phyloP scores from a whole-genome alignment of 2,113 vertebrate species.

The Isurus oxyrinchus region DNA sequence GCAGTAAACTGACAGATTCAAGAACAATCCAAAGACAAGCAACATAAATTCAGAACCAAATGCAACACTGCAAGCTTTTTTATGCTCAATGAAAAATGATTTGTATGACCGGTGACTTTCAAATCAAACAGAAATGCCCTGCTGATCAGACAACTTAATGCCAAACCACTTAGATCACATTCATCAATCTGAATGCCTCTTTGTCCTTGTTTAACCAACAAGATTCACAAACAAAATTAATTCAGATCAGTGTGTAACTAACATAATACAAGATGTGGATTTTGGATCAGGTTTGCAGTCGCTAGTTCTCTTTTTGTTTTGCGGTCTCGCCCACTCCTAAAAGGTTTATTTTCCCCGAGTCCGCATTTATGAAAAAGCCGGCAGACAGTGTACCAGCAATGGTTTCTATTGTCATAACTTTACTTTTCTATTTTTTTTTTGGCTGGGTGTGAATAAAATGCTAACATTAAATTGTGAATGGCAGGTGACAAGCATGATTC shows the following conservation, averaged over 20 bases:
- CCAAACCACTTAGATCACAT: background rate
- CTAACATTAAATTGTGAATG: background rate
- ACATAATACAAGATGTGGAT: background rate
- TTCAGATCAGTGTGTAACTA: background rate
- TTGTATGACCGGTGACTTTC: background rate
- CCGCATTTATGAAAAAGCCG: background rate
- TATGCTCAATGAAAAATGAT: background rate
- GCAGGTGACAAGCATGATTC: background rate
- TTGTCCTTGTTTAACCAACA: background rate
- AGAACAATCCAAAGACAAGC: background rate
- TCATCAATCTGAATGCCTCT: background rate
- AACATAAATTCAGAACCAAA: background rate
- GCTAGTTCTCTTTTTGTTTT: background rate
- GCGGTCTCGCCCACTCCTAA: background rate
- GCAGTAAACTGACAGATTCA: background rate
- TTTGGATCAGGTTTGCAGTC: background rate
- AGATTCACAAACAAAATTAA: background rate
- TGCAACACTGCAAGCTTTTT: background rate
- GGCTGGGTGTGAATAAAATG: background rate
- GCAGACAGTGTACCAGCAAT: background rate
- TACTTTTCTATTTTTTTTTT: background rate
- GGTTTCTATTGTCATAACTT: background rate
- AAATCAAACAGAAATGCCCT: background rate
- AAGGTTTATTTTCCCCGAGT: background rate
- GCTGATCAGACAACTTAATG: background rate